Conservation (phyloP, 2,888 invertebrate genomes). For the Maniola hyperantus region DNA sequence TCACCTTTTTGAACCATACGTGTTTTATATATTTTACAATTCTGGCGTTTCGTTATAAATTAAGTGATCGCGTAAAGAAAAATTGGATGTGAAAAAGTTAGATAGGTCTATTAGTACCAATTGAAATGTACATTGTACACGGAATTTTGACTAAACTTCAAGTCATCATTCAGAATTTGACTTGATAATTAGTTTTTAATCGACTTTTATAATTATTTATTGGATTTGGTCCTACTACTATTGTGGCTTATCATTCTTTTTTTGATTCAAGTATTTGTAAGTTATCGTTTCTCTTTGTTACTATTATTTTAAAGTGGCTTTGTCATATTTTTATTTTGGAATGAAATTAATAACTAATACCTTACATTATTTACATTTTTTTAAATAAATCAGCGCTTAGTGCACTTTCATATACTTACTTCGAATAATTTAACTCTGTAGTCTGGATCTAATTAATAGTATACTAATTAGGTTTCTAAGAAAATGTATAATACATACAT, state of each 20-base stretch:
- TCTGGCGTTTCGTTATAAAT: neutral
- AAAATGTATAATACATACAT: too few species aligned
- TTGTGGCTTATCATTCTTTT: neutral
- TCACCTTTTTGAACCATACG: slow-evolving; percentile 2
- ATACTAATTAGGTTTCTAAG: too few species aligned
- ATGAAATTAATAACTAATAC: too few species aligned
- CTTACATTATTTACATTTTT: too few species aligned
- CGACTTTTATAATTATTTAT: too few species aligned
- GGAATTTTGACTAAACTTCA: neutral
- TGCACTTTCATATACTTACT: too few species aligned
- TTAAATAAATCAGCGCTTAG: too few species aligned
- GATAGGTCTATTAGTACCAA: too few species aligned
- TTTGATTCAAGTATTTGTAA: neutral
- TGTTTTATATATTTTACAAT: neutral
- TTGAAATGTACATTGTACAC: neutral
- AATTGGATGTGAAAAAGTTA: neutral
- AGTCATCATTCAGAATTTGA: neutral
- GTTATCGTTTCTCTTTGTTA: neutral
- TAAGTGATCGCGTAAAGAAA: neutral
- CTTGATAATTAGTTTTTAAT: neutral
- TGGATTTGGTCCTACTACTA: too few species aligned
- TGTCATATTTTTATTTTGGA: too few species aligned
- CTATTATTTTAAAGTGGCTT: neutral
- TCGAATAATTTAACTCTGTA: too few species aligned
- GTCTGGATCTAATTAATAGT: too few species aligned